phyloP scores from a whole-genome alignment of 2,113 vertebrate species.

The Martes martes region DNA sequence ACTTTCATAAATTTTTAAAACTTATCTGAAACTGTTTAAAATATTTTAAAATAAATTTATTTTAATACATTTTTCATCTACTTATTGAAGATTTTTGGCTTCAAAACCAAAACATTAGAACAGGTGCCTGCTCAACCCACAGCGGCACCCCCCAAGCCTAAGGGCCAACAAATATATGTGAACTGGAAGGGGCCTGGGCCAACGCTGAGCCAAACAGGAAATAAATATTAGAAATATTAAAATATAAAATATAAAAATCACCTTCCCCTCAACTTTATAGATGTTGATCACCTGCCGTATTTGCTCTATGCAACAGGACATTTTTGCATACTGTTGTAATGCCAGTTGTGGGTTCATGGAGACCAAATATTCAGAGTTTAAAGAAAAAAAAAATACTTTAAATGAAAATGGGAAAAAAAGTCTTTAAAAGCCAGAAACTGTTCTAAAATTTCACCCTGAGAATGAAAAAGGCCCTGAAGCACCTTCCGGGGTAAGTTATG shows the following conservation, averaged over 20 bases:
- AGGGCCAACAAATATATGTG: background rate
- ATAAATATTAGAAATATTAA: background rate
- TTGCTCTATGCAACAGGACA: background rate
- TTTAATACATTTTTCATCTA: background rate
- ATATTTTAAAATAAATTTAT: background rate
- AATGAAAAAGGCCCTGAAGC: background rate
- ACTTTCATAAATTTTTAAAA: background rate
- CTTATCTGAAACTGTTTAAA: background rate
- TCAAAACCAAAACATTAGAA: background rate
- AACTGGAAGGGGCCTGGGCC: background rate
- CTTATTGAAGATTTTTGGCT: background rate
- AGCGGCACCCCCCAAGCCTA: background rate
- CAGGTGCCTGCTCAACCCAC: background rate
- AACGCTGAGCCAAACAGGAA: background rate
- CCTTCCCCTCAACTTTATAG: background rate
- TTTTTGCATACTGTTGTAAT: background rate
- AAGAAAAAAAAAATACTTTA: background rate
- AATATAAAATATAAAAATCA: background rate
- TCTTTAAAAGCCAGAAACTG: background rate
- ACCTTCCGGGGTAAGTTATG: background rate
- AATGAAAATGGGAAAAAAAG: background rate
- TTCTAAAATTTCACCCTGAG: background rate
- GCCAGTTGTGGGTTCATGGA: background rate
- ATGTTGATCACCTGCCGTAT: background rate
- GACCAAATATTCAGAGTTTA: background rate